These are phyloP conservation scores for Drosophila pallidifrons DNA, from an alignment of 1,140 invertebrate species.

Conservation along the genomic window DNA sequence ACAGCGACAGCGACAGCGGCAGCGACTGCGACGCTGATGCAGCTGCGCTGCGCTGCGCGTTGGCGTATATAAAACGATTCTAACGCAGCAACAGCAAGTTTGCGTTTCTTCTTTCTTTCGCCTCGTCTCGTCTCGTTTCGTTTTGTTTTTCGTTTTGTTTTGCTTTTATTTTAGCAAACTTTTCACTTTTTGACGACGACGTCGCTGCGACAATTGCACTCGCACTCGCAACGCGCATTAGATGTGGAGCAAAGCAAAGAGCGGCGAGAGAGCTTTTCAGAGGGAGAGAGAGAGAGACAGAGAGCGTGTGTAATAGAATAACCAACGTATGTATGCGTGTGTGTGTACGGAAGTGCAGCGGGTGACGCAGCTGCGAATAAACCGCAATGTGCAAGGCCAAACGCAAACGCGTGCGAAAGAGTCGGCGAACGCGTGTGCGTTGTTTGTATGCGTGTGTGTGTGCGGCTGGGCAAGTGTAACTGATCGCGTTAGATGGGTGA, in stretches of 20 bases:
- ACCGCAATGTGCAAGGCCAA: conserved; percentile 71
- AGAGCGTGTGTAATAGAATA: conserved; percentile 8
- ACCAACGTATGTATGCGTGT: neutral
- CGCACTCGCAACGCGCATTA: conserved; percentile 27
- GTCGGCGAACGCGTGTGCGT: conserved; percentile 34
- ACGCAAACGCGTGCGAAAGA: conserved; percentile 63
- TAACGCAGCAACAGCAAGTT: conserved; percentile 39
- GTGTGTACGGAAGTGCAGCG: conserved; percentile 75
- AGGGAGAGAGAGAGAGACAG: conserved; percentile 8
- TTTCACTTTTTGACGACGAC: conserved; percentile 70
- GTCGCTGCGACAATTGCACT: conserved; percentile 54
- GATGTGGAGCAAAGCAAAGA: conserved; percentile 48
- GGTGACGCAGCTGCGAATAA: conserved; percentile 61
- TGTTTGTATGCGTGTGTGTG: conserved; percentile 15
- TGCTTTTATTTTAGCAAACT: conserved; percentile 69
- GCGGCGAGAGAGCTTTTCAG: neutral
- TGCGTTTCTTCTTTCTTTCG: conserved; percentile 12
- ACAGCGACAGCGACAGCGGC: conserved; percentile 38
- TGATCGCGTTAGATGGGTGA: conserved; percentile 62
- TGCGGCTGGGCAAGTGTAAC: conserved; percentile 61
- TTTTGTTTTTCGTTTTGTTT: conserved; percentile 18
- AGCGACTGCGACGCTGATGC: conserved; percentile 32
- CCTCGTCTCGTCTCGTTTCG: neutral
- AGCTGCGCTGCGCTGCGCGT: conserved; percentile 36
- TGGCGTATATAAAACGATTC: conserved; percentile 43